Evolutionary conservation across 2,797 vertebrate species (phyloP), one percentile per base, ranked within the genome.

Genomic region (Falco rusticolus): DNA sequence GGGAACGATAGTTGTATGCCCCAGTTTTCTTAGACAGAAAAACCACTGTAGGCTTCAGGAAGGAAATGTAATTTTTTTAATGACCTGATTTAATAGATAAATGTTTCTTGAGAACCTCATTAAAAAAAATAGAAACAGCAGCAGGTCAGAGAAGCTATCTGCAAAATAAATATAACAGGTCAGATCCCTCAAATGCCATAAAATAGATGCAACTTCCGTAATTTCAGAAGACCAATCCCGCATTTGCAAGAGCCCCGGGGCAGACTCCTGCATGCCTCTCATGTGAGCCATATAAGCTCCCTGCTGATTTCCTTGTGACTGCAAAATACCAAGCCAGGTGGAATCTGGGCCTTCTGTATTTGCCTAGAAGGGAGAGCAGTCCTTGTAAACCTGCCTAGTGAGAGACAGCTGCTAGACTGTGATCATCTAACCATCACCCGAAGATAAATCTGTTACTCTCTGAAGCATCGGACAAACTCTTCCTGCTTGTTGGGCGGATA

Each of bases 31-130:
- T 56, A 64, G 69, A 69, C 53, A 90, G 90, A 95, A 83, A 84
- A 93, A 63, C 59, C 89, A 85, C 64, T 45, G 16, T 0, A 3
- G 61, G 77, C 53, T 89, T 75, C 65, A 78, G 47, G 33, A 75
- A 96, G 70, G 63, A 79, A 94, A 86, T 21, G 51, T 69, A 66
- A 95, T 94, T 92, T 96, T 91, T 95, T 83, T 43, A 95, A 96
- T 96, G 81, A 96, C 92, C 90, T 87, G 60, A 84, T 95, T 94
- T 87, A 93, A 85, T 26, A 92, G 84, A 93, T 81, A 95, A 79
- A 61, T 47, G 64, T 74, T 96, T 92, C 84, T 92, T 92, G 71
- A 92, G 87, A 95, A 90, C 68, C 76, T 92, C 70, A 80, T 89
- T 91, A 2, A 60, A 89, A 80, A 61, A 90, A 76, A 47, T 8